Base-by-base conservation (phyloP, 2,888 invertebrate genomes). In the Drosophila greeni region DNA sequence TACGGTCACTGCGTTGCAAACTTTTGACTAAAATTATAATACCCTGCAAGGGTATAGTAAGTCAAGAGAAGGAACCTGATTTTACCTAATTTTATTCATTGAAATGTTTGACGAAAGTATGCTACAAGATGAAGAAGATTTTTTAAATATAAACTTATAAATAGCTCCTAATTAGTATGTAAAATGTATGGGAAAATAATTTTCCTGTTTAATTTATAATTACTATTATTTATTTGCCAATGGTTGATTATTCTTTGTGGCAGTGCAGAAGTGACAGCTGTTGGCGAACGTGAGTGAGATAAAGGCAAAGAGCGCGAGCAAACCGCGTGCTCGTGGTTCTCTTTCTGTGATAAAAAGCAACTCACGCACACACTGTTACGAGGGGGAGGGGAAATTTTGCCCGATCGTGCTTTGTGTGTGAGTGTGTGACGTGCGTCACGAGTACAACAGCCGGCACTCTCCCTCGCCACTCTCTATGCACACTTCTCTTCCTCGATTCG, bases 321-420 rank as follows among this genome's bases (percentile, higher is more conserved):
- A 51, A 29, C 42, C 9, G n/a, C 31, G 9, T 42, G 34, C 14
- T 31, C 12, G 6, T 40, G 39, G 20, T 49, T 61, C 62, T 61
- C 62, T 61, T 37, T 7, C 11, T 60, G 48, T 48, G 59, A 60
- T 62, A 60, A 60, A 59, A 59, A 5, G 12, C 37, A n/a, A 12
- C 45, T 45, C 34, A 58, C 59, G 14, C 58, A 58, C 37, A 57
- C 49, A 56, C 36, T 12, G 11, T 9, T 16, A 9, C 8, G 11
- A 7, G 16, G 43, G 31, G 29, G 57, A 36, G 43, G 29, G 59
- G 4, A 23, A 31, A 24, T 8, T 43, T 37, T 6, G 11, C 26
- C 29, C 34, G 59, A 59, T 59, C 59, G 29, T 31, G n/a, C n/a
- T n/a, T n/a, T 16, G 29, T 45, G 29, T 14, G 43, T 45, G 29